Evolutionary conservation across 2,113 vertebrate genomes (phyloP).

Genomic region (Haemorhous mexicanus): DNA sequence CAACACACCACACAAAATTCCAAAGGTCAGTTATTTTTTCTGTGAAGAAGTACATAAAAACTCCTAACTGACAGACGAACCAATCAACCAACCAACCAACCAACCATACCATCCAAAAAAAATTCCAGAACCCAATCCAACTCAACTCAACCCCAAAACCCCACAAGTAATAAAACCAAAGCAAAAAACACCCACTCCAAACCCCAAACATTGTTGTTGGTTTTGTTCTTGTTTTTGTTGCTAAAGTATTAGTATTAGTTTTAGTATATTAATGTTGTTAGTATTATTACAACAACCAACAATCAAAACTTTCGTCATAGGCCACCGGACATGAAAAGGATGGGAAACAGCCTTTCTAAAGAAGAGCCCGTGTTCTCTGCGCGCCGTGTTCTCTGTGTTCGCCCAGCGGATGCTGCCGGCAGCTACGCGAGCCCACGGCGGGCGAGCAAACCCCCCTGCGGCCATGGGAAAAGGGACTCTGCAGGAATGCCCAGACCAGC

Average conservation of each 20-base stretch:
- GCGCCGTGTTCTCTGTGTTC: accelerated
- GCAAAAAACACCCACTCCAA: not conserved
- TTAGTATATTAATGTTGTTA: too few relatives aligned
- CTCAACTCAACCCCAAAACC: not conserved
- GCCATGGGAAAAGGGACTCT: not conserved
- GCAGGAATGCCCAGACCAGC: accelerated
- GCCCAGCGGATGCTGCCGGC: accelerated
- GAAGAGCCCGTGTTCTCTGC: accelerated
- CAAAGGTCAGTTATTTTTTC: not conserved
- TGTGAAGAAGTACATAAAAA: not conserved
- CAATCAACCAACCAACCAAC: too few relatives aligned
- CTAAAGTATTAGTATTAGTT: too few relatives aligned
- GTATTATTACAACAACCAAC: not conserved
- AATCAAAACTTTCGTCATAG: not conserved
- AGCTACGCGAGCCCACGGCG: accelerated
- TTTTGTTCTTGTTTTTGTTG: not conserved
- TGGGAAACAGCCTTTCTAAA: accelerated
- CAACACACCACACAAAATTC: not conserved
- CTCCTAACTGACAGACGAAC: accelerated
- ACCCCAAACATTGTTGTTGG: not conserved
- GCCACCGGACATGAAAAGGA: not conserved
- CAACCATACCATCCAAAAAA: not conserved
- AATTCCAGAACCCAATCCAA: not conserved
- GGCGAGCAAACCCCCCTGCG: too few relatives aligned
- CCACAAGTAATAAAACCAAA: not conserved